These are phyloP conservation scores for Resseliella maxima DNA, from an alignment of 2,888 invertebrate genomes.

Conservation along the genomic window DNA sequence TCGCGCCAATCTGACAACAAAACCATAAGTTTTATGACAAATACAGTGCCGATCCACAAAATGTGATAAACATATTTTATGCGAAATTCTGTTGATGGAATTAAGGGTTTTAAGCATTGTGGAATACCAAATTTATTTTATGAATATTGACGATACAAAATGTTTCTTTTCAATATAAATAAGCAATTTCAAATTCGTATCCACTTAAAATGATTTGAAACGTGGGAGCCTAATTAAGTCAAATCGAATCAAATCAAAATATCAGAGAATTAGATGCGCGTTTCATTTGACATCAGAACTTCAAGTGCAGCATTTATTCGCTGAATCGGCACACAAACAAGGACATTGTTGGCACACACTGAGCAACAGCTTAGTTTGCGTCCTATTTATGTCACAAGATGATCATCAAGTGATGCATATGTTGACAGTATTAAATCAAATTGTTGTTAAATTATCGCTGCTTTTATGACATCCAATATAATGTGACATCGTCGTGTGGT, in stretches of 20 bases:
- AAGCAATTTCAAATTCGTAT: background rate
- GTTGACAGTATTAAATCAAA: constrained; percentile 33
- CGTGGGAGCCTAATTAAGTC: background rate
- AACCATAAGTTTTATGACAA: constrained; percentile 23
- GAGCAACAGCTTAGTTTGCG: constrained; percentile 1
- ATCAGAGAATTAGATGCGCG: background rate
- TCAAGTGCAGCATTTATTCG: background rate
- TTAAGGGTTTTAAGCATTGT: constrained; percentile 6
- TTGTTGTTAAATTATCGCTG: constrained; percentile 23
- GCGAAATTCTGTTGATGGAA: background rate
- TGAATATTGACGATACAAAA: too few species aligned
- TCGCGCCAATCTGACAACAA: constrained; percentile 23
- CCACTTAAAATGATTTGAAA: background rate
- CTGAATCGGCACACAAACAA: background rate
- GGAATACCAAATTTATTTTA: too few species aligned
- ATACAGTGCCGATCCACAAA: background rate
- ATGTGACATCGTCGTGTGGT: constrained; percentile 15
- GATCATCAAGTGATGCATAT: constrained; percentile 8
- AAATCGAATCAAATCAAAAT: background rate
- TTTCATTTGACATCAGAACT: background rate
- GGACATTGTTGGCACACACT: background rate
- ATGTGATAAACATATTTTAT: constrained; percentile 9
- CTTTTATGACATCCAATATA: constrained; percentile 13
- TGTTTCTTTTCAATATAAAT: background rate
- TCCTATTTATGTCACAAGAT: background rate